Evolutionary conservation across 2,888 invertebrate species (phyloP), one percentile per base, ranked within the genome.

Genomic region (Oasisia sp.): DNA sequence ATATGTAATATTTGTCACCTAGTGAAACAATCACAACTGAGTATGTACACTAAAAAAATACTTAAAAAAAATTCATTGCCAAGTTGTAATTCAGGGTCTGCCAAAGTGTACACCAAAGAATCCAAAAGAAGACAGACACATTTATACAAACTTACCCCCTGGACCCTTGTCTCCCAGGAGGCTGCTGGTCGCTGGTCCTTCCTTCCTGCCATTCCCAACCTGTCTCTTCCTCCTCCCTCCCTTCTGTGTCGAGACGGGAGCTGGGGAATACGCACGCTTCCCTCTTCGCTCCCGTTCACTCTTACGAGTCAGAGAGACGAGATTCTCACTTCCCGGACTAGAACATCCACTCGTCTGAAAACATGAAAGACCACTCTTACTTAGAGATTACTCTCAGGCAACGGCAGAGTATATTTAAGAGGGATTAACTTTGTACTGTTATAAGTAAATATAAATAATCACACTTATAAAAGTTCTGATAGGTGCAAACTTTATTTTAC

Each of bases 131-230:
- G 19, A 74, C 27, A 27, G 74, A 19, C 3, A 74, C 74, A 74
- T 74, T 19, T 74, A 19, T 74, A 74, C 19, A 27, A 74, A n/a
- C 74, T 74, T 19, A 74, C 74, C 74, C 7, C 74, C 74, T 4
- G 74, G 74, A 27, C 74, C 74, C n/a, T 74, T 74, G 74, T 74
- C 74, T 74, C 74, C 74, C 74, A 74, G 74, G 27, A 74, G n/a
- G 27, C 27, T 74, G 74, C 74, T 19, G 14, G 74, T 74, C 74
- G 27, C 27, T 19, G 27, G 19, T 74, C 74, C 74, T 74, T 74
- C 74, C n/a, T 74, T 74, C 74, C 74, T 74, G 7, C 74, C 74
- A 74, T 7, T n/a, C 74, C 74, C 74, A 74, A 74, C 14, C 27
- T 74, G 74, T n/a, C 74, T 74, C 74, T 74, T 74, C 74, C 74